Evolutionary conservation across 2,888 invertebrate genomes (phyloP), one percentile per base, ranked within the genome.

Genomic region (Ptilodon capucinus): DNA sequence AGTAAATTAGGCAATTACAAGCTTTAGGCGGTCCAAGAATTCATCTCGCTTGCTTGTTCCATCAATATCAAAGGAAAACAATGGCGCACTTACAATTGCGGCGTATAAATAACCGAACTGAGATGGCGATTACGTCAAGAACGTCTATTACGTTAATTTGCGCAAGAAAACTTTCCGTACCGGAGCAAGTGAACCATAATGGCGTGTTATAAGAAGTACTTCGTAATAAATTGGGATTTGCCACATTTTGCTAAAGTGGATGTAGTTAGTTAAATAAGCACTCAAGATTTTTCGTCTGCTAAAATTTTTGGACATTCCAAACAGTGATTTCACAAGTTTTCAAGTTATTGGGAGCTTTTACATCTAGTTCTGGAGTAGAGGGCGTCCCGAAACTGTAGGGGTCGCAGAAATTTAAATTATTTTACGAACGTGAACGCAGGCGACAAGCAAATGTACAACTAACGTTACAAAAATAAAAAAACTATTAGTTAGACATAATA

Each of bases 1-100:
- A 57, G 54, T 53, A 58, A 69, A 69, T 73, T 58, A 66, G 48
- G 54, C 61, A 71, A 71, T 74, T 70, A 71, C 65, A 64, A 48
- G 57, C 55, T 54, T 64, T 53, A 49, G 59, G 66, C 58, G 64
- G 60, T 25, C 51, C 57, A 48, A 59, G 54, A 59, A 57, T 60
- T 51, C 54, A 40, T 64, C 53, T 57, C 49, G 48, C 60, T 57
- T 45, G 56, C 57, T 57, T 54, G 40, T 54, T 54, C 32, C 46
- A 53, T 56, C 53, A 58, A 56, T 60, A 57, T 46, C 4, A 36
- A 52, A 42, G 18, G 40, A 41, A 51, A 57, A 57, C 52, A 61
- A 59, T 48, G 36, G 50, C 30, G 40, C 43, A 43, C 40, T 40
- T 25, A 25, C 16, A 16, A 40, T 25, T 9, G 16, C 8, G 25